Base-by-base conservation (phyloP, 1,140 invertebrate genomes). In the Leguminivora glycinivorella region DNA sequence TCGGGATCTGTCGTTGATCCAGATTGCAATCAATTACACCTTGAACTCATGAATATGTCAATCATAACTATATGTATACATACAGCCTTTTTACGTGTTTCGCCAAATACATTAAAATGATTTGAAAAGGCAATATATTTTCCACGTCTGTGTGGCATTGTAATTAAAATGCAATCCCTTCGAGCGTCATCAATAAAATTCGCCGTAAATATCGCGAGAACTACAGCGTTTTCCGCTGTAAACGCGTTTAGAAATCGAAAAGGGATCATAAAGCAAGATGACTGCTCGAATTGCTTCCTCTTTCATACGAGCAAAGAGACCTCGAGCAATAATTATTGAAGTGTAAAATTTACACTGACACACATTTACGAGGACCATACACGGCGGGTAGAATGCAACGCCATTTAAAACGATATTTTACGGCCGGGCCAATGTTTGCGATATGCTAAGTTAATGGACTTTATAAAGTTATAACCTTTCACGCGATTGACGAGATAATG, bases 281-380 rank as follows among this genome's bases (percentile, higher is more conserved):
- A 75, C 71, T 74, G 82, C 40, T 75, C 68, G 69, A 73, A 76
- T 79, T 69, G 75, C 75, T 83, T 83, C 83, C 82, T 81, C 78
- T 78, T 83, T 76, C 71, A 79, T 75, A 75, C 71, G 69, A 67
- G 70, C 43, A 58, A 72, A 75, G 75, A 76, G 71, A 75, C 56
- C 79, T 70, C 74, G 68, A 68, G 74, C 63, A 66, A 75, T 82
- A 84, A 87, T 85, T 83, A 88, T 77, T 76, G 75, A 82, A 72
- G 78, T 82, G 80, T 86, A 79, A 86, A 84, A 86, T 85, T 82
- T 83, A 83, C 79, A 81, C 77, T 78, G 83, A 85, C 82, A 86
- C 71, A 78, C 76, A 75, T 85, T 83, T 80, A 84, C 78, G 72
- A 75, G 56, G 29, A 70, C 40, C 68, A 78, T 75, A 78, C 72